A percentile compares a stretch with the other conserved stretches of the same genome.
These are phyloP conservation scores for Hylaea fasciaria DNA, from an alignment of 2,888 invertebrate species.

Conservation along the genomic window DNA sequence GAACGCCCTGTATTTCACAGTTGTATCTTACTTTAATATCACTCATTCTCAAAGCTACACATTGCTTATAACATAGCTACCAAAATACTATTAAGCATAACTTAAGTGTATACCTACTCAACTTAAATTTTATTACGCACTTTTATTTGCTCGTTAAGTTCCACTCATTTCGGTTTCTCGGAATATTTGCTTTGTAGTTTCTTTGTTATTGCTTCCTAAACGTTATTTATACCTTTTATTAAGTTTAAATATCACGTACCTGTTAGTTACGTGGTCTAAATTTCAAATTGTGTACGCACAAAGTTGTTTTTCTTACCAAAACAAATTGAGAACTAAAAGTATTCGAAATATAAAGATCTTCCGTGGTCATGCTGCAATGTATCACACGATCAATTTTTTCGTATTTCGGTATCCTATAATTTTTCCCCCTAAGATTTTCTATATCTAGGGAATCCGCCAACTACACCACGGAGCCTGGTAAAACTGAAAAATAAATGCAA, in stretches of 20 bases:
- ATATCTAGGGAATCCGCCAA: too few relatives aligned
- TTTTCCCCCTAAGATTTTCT: too few relatives aligned
- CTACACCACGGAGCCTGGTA: too few relatives aligned
- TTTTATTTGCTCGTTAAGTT: constrained; percentile 61
- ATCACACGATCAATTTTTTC: too few relatives aligned
- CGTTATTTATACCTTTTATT: constrained; percentile 6
- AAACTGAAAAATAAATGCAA: too few relatives aligned
- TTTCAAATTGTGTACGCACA: too few relatives aligned
- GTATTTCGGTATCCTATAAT: too few relatives aligned
- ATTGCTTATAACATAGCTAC: constrained; percentile 12
- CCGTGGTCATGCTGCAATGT: too few relatives aligned
- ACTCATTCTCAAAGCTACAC: constrained; percentile 5
- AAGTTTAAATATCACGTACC: constrained; percentile 3
- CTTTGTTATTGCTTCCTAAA: constrained; percentile 10
- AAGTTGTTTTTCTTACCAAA: too few relatives aligned
- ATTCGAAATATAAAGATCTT: too few relatives aligned
- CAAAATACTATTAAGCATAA: constrained; percentile 53
- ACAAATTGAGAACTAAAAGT: too few relatives aligned
- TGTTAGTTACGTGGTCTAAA: constrained; percentile 3
- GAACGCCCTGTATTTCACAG: constrained; percentile 33
- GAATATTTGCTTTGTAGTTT: constrained; percentile 33
- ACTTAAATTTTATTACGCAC: constrained; percentile 50
- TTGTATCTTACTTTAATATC: constrained; percentile 26
- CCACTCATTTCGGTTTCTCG: constrained; percentile 34
- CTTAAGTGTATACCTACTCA: constrained; percentile 30